Conservation (phyloP, 2,113 vertebrate genomes). For the Nycticebus coucang region DNA sequence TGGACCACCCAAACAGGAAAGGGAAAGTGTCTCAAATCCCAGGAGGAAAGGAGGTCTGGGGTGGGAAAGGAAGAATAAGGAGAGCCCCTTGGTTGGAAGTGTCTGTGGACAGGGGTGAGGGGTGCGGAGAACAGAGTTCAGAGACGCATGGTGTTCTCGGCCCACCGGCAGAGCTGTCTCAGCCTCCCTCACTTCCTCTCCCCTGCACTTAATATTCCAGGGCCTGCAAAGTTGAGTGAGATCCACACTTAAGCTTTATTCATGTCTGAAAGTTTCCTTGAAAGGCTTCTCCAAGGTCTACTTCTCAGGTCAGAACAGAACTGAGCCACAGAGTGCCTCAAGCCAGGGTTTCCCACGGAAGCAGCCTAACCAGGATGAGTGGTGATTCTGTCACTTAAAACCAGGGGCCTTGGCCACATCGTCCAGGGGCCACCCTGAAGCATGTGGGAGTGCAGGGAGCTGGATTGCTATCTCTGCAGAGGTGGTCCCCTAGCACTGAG, state of each 20-base stretch:
- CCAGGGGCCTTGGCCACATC: not conserved
- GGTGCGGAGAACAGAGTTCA: fast-evolving
- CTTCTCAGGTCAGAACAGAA: not conserved
- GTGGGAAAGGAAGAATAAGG: not conserved
- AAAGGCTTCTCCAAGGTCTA: not conserved
- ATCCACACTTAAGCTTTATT: not conserved
- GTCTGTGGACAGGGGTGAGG: too few relatives aligned
- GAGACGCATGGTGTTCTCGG: not conserved
- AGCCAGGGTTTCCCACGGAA: not conserved
- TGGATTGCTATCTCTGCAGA: not conserved
- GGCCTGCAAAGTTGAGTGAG: not conserved
- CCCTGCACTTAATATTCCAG: not conserved
- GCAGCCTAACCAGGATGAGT: not conserved
- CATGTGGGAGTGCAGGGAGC: not conserved
- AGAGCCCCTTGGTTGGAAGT: not conserved
- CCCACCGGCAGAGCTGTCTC: not conserved
- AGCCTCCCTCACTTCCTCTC: not conserved
- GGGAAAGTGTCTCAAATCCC: not conserved
- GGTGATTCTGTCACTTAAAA: not conserved
- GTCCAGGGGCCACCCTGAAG: not conserved
- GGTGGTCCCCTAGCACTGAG: not conserved
- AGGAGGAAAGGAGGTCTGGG: not conserved
- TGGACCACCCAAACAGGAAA: not conserved
- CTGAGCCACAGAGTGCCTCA: not conserved
- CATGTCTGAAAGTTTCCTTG: not conserved